Base-by-base conservation (phyloP, 2,888 invertebrate genomes). In the Standfussiana lucernea region DNA sequence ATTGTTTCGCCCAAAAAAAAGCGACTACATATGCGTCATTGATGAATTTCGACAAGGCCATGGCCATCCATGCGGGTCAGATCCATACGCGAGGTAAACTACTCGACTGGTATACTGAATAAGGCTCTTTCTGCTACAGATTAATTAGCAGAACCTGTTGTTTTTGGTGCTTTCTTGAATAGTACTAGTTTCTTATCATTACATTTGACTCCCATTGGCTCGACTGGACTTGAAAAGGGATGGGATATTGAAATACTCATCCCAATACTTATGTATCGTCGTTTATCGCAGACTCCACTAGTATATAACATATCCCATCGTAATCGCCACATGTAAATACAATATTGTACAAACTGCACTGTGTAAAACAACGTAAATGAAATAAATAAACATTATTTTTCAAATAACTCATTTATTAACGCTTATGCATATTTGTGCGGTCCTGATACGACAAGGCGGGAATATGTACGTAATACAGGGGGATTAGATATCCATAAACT, bases 371-470 rank as follows among this genome's bases (percentile, higher is more conserved):
- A 89, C 88, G 79, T 92, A 94, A 95, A 92, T 88, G 94, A 95
- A 94, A 93, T 91, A 92, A 88, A 91, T 78, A 88, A 80, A 77
- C 80, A 80, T 90, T 90, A 92, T 94, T 95, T 95, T 96, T 92
- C 89, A 93, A 95, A 92, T 91, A 93, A 93, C 91, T 75, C 84
- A 87, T 95, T 95, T 94, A 94, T 95, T 94, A 93, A 92, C 92
- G 91, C 93, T 94, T 94, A 95, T 89, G 92, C 91, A 92, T 92
- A 92, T 91, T 91, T 92, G 93, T 93, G 94, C 95, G 89, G 83
- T 91, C 91, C 93, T 92, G 93, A 84, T 90, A 91, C 91, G 92
- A 94, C 91, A 93, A 91, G 91, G 95, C 92, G 88, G 87, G 89
- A 94, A 90, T 83, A 92, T 88, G 91, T 92, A 91, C 93, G 91